These are phyloP conservation scores for Hypotaenidia okinawae DNA, from an alignment of 2,797 vertebrate genomes.

Conservation along the genomic window DNA sequence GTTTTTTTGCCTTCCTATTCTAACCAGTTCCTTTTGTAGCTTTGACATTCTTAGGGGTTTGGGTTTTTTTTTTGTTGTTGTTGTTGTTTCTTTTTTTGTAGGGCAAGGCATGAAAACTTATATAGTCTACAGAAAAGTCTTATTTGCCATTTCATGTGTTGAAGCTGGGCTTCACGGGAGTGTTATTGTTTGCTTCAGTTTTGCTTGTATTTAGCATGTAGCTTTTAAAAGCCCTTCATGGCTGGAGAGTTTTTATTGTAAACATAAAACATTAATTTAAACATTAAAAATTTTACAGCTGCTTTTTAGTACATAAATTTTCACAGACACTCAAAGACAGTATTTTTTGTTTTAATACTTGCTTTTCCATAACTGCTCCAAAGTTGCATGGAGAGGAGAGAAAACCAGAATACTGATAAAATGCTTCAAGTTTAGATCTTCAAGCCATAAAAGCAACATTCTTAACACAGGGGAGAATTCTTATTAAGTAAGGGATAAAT, in stretches of 20 bases:
- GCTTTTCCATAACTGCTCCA: not conserved
- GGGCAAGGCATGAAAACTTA: not conserved
- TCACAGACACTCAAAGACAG: slow-evolving; percentile 65
- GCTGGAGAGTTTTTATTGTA: slow-evolving; percentile 77
- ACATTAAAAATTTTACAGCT: slow-evolving; percentile 81
- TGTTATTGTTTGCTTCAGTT: slow-evolving; percentile 55
- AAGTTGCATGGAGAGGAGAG: not conserved
- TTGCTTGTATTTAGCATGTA: slow-evolving; percentile 69
- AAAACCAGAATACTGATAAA: slow-evolving; percentile 9
- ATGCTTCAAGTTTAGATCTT: not conserved
- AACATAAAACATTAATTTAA: slow-evolving; percentile 82
- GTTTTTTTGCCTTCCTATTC: slow-evolving; percentile 13
- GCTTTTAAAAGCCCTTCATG: slow-evolving; percentile 77
- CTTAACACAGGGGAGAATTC: not conserved
- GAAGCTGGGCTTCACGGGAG: not conserved
- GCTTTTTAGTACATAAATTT: slow-evolving; percentile 79
- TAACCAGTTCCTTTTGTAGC: not conserved
- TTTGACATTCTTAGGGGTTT: not conserved
- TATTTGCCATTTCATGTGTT: not conserved
- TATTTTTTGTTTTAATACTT: slow-evolving; percentile 67
- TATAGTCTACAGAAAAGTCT: not conserved
- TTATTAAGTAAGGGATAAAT: slow-evolving; percentile 8
- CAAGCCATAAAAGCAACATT: not conserved
- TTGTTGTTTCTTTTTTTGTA: not conserved
- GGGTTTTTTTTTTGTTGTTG: no score